A percentile compares a stretch with the other conserved stretches of the same genome.
Evolutionary conservation across 2,888 invertebrate genomes (phyloP).

Genomic region (Nymphalis urticae): DNA sequence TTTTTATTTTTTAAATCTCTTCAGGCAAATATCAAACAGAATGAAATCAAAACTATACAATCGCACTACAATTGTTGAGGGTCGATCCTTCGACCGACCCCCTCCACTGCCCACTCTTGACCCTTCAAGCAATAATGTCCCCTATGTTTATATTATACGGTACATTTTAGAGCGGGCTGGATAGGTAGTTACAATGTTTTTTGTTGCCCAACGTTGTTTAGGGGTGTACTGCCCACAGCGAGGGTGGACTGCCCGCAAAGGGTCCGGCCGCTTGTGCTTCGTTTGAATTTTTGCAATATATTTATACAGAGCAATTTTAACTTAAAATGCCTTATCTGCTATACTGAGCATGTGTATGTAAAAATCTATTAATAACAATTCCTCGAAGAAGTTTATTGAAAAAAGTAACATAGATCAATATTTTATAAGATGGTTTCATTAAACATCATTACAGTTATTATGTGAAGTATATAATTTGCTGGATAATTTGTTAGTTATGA

Average conservation of each 20-base stretch:
- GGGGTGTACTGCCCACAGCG: constrained; percentile 78
- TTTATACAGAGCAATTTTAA: neutral
- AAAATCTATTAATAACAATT: too few relatives aligned
- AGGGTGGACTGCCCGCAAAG: constrained; percentile 80
- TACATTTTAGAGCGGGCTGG: constrained; percentile 43
- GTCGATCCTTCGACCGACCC: constrained; percentile 70
- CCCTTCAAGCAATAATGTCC: constrained; percentile 37
- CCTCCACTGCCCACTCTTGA: constrained; percentile 66
- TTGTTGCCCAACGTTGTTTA: constrained; percentile 60
- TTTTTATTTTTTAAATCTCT: constrained; percentile 7
- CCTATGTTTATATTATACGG: constrained; percentile 39
- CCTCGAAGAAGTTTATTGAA: too few relatives aligned
- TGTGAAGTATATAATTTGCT: too few relatives aligned
- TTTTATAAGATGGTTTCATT: too few relatives aligned
- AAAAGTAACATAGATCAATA: too few relatives aligned
- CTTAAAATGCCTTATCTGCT: neutral
- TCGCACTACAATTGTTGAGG: constrained; percentile 64
- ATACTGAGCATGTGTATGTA: neutral
- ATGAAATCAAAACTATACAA: constrained; percentile 76
- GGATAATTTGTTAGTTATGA: too few relatives aligned
- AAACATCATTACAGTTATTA: too few relatives aligned
- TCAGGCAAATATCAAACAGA: constrained; percentile 24
- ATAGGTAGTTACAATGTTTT: constrained; percentile 65
- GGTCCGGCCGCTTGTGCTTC: constrained; percentile 66
- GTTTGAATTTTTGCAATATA: constrained; percentile 49